These are phyloP conservation scores for Catalaphyllia jardinei DNA, from an alignment of 64 coral and sea anemone genomes.

Conservation along the genomic window DNA sequence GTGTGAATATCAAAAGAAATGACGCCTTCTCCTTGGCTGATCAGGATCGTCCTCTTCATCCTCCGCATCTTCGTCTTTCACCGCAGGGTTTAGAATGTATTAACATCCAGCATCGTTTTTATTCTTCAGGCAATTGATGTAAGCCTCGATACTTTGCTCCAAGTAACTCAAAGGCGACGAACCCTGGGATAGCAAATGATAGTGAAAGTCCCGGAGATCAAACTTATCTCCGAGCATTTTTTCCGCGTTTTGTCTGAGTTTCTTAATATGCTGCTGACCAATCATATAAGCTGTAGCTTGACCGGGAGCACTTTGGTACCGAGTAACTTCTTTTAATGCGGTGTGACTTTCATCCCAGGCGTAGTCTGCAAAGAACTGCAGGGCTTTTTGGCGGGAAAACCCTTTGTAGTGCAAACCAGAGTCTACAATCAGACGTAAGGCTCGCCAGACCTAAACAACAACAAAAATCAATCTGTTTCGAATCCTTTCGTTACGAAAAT, in stretches of 20 bases:
- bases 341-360: slow-evolving; percentile 59
- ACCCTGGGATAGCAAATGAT: slow-evolving; percentile 56
- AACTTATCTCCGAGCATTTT: slow-evolving; percentile 33
- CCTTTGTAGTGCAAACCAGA: slow-evolving; percentile 63
- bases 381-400: slow-evolving; percentile 40
- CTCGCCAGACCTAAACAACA: slow-evolving; percentile 38
- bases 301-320: slow-evolving; percentile 68
- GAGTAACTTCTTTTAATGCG: slow-evolving; percentile 54
- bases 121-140: slow-evolving; percentile 46
- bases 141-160: slow-evolving; percentile 41
- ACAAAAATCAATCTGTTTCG: background rate
- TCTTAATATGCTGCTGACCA: slow-evolving; percentile 60
- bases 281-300: slow-evolving; percentile 81
- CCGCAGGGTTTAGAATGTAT: slow-evolving; percentile 29
- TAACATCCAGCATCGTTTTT: slow-evolving; percentile 48
- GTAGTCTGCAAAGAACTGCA: slow-evolving; percentile 40
- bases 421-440: slow-evolving; percentile 72
- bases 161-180: slow-evolving; percentile 53
- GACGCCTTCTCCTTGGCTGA: background rate
- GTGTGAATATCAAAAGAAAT: slow-evolving; percentile 16
- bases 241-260: slow-evolving; percentile 42
- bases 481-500: too few relatives aligned
- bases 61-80: background rate
- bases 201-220: slow-evolving; percentile 67
- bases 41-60: background rate